Base-by-base conservation (phyloP, 64 coral and sea anemone species). In the Exaiptasia diaphana region DNA sequence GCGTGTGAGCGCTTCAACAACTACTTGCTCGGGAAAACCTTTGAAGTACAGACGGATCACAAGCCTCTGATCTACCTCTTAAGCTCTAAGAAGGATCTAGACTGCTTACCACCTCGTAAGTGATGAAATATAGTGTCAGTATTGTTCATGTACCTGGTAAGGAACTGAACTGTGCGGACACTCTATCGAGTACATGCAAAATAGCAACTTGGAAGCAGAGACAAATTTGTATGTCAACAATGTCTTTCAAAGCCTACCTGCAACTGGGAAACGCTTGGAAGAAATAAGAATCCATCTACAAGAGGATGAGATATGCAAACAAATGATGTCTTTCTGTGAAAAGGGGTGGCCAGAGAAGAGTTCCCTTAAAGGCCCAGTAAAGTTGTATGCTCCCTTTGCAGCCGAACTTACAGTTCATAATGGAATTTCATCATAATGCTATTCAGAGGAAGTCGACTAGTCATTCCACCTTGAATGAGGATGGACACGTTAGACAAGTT, bases 401-500 rank as follows among this genome's bases (percentile, higher is more conserved):
- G 73, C 29, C 50, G 59, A 76, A 32, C 42, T 86, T 42, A 64
- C 74, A 56, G 64, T 59, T 29, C 75, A 88, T 32, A 43, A 88
- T 42, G 75, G 85, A 30, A 36, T n/a, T n/a, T n/a, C n/a, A n/a
- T n/a, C n/a, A n/a, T n/a, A n/a, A n/a, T 88, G 9, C 76, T 88
- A 9, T 36, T 88, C 60, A 79, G 71, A 54, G 59, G 64, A 18
- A 15, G 64, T 43, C 42, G 63, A 18, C 44, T 87, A 24, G 85
- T 87, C 4, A 70, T 87, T 53, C 60, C 72, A 22, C 18, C 56
- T 18, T 61, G 3, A n/a, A 18, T 68, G 45, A 23, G 71, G 53
- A n/a, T 30, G 30, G 59, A 87, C 20, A 79, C 71, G 1, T 31
- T 87, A 52, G 76, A 79, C 36, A 88, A 88, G 37, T n/a, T 71